Percentiles rank a stretch among this genome's conserved stretches.
These are phyloP conservation scores for Gallirallus australis DNA, from an alignment of 2,797 vertebrate species.

Conservation along the genomic window DNA sequence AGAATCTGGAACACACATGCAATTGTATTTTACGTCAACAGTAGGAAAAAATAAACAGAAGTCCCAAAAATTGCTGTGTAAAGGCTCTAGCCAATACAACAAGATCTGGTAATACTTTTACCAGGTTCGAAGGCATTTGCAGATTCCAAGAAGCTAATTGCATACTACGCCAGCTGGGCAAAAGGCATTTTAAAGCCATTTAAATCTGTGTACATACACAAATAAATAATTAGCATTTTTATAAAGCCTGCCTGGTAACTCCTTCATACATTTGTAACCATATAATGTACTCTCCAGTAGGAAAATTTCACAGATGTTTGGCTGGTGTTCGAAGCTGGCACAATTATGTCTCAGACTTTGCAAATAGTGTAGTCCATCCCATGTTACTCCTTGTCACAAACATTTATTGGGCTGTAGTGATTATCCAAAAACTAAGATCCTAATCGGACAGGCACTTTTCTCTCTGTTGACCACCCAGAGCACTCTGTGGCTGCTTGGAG, in stretches of 20 bases:
- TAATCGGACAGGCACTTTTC: neutral
- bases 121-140: constrained; percentile 57
- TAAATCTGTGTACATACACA: constrained; percentile 59
- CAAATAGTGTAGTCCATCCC: neutral
- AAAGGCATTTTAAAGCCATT: constrained; percentile 62
- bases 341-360: neutral
- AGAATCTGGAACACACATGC: constrained; percentile 62
- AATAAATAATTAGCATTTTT: constrained; percentile 73
- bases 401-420: neutral
- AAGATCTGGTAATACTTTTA: constrained; percentile 24
- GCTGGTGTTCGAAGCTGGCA: constrained; percentile 31
- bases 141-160: constrained; percentile 58
- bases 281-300: constrained; percentile 8
- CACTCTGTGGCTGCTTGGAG: neutral
- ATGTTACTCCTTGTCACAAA: neutral
- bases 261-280: constrained; percentile 29
- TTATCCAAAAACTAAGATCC: neutral
- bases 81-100: neutral
- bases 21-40: constrained; percentile 65
- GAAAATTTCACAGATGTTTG: constrained; percentile 47
- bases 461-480: neutral
- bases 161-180: constrained; percentile 57
- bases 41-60: neutral
- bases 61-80: neutral
- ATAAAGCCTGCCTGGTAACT: constrained; percentile 49